Conservation (phyloP, 2,113 vertebrate genomes). For the Neomonachus schauinslandi region DNA sequence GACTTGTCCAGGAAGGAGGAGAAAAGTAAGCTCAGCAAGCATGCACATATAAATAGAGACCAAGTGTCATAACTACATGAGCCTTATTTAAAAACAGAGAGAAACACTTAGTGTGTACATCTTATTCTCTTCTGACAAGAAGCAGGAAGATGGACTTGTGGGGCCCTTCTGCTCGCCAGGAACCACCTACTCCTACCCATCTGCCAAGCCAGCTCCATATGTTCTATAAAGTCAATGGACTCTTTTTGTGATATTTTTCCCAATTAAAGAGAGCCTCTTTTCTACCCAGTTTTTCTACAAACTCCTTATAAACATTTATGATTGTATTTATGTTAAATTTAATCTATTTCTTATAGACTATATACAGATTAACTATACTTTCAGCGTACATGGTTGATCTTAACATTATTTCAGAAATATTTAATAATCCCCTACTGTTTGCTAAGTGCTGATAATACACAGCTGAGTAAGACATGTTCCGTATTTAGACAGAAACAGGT, state of each 20-base stretch:
- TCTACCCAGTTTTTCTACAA: background rate
- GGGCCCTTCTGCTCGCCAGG: background rate
- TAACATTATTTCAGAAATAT: background rate
- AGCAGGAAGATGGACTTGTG: background rate
- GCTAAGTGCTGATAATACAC: background rate
- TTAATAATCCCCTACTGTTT: background rate
- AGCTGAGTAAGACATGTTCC: background rate
- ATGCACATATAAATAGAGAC: background rate
- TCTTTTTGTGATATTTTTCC: conserved; percentile 3
- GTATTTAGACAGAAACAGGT: background rate
- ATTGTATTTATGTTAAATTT: background rate
- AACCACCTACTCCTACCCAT: conserved; percentile 29
- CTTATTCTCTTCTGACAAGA: background rate
- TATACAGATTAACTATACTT: background rate
- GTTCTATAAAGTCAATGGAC: background rate
- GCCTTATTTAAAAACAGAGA: conserved; percentile 34
- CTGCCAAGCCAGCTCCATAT: background rate
- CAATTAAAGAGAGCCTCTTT: background rate
- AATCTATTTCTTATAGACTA: background rate
- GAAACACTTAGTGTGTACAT: background rate
- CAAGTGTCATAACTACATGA: background rate
- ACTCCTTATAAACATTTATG: background rate
- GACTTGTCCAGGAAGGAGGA: background rate
- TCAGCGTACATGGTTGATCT: background rate
- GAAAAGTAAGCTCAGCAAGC: conserved; percentile 3